Conservation (phyloP, 1,140 invertebrate species). For the Adoxophyes honmai region DNA sequence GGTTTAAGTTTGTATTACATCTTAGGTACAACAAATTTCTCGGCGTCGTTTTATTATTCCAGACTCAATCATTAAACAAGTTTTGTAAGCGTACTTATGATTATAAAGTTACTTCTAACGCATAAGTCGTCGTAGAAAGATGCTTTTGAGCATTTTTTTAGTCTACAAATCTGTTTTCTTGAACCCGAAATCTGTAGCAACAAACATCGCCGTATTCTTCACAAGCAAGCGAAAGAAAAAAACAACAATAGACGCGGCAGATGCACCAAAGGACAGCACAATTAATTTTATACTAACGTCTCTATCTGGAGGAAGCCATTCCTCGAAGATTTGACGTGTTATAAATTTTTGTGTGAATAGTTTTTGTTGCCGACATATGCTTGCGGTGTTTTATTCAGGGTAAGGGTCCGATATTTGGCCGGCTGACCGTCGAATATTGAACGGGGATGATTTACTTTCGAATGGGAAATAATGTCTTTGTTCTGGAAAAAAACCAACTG, state of each 20-base stretch:
- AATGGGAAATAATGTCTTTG: no score
- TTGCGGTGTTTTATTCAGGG: conserved; percentile 46
- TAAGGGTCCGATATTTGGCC: neutral
- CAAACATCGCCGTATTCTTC: neutral
- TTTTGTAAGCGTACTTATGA: conserved; percentile 15
- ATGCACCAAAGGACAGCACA: conserved; percentile 58
- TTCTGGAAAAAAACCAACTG: no score
- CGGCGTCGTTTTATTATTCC: neutral
- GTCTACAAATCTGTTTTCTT: no score
- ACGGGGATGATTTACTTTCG: no score
- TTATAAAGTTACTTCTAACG: no score
- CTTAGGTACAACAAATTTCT: neutral
- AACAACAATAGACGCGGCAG: conserved; percentile 54
- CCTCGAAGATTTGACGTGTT: conserved; percentile 69
- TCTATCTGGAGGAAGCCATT: conserved; percentile 72
- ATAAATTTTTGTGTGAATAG: conserved; percentile 66
- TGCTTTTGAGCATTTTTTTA: no score
- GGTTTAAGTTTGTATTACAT: conserved; percentile 20
- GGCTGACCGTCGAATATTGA: neutral
- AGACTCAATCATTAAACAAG: neutral
- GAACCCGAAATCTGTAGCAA: conserved; percentile 7
- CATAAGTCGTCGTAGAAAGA: no score
- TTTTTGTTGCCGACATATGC: conserved; percentile 54
- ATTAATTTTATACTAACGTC: conserved; percentile 73
- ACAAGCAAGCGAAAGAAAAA: conserved; percentile 30